A percentile compares a stretch with the other conserved stretches of the same genome.
phyloP scores from a whole-genome alignment of 2,113 vertebrate species.

The Mesembrinibis cayennensis region DNA sequence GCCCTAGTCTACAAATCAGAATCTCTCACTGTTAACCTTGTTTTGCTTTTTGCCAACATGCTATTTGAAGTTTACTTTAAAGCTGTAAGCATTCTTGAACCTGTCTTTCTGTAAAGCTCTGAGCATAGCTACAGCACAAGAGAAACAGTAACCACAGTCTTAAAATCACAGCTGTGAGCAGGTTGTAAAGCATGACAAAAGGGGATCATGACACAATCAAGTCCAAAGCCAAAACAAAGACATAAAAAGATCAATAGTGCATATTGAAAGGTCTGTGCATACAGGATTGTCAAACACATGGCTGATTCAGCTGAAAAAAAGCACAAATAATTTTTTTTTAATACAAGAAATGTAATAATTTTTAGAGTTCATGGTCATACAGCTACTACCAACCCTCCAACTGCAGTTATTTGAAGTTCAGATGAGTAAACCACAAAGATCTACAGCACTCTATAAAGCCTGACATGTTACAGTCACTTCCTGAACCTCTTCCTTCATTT shows the following conservation, averaged over 20 bases:
- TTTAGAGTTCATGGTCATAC: neutral
- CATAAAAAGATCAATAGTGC: neutral
- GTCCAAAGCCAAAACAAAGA: neutral
- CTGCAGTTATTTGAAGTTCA: neutral
- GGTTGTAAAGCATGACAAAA: neutral
- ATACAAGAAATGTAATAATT: neutral
- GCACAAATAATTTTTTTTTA: neutral
- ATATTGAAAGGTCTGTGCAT: neutral
- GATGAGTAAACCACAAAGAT: neutral
- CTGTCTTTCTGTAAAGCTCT: neutral
- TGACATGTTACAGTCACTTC: neutral
- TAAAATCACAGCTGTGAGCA: neutral
- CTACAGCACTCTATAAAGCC: neutral
- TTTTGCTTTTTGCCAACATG: neutral
- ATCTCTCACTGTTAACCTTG: neutral
- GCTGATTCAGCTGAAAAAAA: neutral
- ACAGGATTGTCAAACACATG: neutral
- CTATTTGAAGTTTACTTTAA: neutral
- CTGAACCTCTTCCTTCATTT: conserved; percentile 14
- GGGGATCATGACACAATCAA: neutral
- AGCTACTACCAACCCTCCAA: neutral
- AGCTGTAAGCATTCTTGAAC: conserved; percentile 3
- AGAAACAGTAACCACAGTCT: neutral
- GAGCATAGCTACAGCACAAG: neutral
- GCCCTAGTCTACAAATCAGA: neutral